Base-by-base conservation (phyloP, 2,797 vertebrate species). In the Smutsia temminckii region DNA sequence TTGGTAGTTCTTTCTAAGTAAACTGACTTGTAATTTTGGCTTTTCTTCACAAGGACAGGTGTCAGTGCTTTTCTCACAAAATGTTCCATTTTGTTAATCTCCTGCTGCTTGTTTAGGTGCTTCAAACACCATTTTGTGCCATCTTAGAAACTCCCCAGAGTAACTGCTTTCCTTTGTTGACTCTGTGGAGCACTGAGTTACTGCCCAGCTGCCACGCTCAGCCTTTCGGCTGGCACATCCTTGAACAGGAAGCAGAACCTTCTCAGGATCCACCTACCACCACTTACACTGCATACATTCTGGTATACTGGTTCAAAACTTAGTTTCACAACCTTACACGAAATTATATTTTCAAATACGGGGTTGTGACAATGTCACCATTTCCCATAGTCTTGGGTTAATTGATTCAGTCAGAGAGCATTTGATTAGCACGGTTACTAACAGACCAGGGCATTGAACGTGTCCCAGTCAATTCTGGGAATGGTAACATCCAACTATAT, bases 301-400 rank as follows among this genome's bases (percentile, higher is more conserved):
- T 74, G 40, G 5, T 14, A 21, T 49, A 17, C 29, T 69, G 27
- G 51, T 53, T 40, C 20, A 93, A 78, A 2, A 59, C 23, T 85
- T n/a, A 79, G 27, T 77, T 3, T 61, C 37, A 53, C 7, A 66
- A 63, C 0, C 2, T 46, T n/a, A 53, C 1, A 72, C 0, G 3
- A 42, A 64, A 14, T 10, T 34, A 34, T 79, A 51, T 74, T 91
- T 75, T 37, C 51, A 91, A 81, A 72, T 59, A 66, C 2, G 51
- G 25, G 29, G 10, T 27, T 57, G 89, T 68, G 29, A 55, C 29
- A 29, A 34, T 13, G 9, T 32, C 68, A 34, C 2, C 42, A 42
- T 87, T 49, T 72, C 17, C 53, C 25, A 5, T 21, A 72, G 16
- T 37, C 2, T 34, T 80, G 27, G 10, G 63, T 93, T 80, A 80